Percentiles rank a stretch among this genome's conserved stretches.
phyloP scores from a whole-genome alignment of 2,888 invertebrate species.

The Melanotus villosus region DNA sequence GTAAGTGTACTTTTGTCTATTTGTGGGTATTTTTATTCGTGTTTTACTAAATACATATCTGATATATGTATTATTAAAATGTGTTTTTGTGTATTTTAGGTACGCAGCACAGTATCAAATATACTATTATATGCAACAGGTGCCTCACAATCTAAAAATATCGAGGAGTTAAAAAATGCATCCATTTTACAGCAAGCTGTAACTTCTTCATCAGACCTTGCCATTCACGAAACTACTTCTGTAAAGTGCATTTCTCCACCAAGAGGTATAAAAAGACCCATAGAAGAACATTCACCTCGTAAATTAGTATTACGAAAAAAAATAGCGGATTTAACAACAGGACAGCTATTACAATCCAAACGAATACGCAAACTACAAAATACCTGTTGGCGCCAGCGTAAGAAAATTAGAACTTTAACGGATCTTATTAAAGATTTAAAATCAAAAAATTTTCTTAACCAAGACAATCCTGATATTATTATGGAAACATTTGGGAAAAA shows the following conservation, averaged over 20 bases:
- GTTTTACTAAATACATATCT: too few species aligned
- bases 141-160: too few species aligned
- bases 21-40: too few species aligned
- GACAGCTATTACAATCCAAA: neutral
- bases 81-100: too few species aligned
- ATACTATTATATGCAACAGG: too few species aligned
- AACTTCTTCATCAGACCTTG: too few species aligned
- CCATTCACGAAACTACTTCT: too few species aligned
- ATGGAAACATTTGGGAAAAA: neutral
- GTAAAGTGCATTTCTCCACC: neutral
- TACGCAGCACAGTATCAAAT: too few species aligned
- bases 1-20: too few species aligned
- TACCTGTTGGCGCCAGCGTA: neutral
- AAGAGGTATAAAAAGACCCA: too few species aligned
- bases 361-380: neutral
- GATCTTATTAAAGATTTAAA: neutral
- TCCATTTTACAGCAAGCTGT: too few species aligned
- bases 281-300: neutral
- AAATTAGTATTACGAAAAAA: neutral
- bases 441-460: neutral
- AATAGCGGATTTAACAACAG: neutral
- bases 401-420: neutral
- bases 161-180: too few species aligned
- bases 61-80: neutral
- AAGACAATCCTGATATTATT: neutral